Evolutionary conservation across 2,888 invertebrate species (phyloP), one percentile per base, ranked within the genome.

Genomic region (Synergus umbraculus): DNA sequence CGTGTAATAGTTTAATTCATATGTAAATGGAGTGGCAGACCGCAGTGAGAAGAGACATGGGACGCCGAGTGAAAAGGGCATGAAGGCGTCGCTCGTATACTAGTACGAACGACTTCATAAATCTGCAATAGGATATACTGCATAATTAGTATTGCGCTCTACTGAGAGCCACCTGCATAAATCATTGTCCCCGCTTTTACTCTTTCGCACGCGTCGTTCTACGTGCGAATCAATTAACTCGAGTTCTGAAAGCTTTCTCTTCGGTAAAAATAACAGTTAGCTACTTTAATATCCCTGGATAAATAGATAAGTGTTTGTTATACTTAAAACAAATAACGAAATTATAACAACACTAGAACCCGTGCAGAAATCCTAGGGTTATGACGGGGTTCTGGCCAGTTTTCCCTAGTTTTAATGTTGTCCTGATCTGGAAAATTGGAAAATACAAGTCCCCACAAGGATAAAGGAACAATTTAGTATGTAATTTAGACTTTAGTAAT

Each of bases 1-100:
- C 86, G 83, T 84, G 89, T 89, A 90, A 90, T 89, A 89, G 90
- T 89, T 90, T 89, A 89, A 90, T 90, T 90, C 90, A 88, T 90
- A 90, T 90, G 90, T 88, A 90, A 90, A 90, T 90, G 87, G 86
- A 86, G 86, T 86, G 86, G 87, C 83, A 85, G 85, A 81, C 77
- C 78, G 80, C 82, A 87, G 84, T 81, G 84, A 82, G 83, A 80
- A 81, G 83, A 83, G 84, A 78, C 78, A 78, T 76, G 79, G 82
- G 66, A 73, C 80, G 80, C 7, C 73, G 60, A 46, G 79, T 77
- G 79, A 79, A 84, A 79, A 83, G 86, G 82, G 82, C 84, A 83
- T 77, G 78, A 76, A 79, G 81, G 83, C 82, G 76, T 78, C 76
- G 85, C 81, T 84, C 82, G 86, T 83, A 84, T 86, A 86, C 83